phyloP scores from a whole-genome alignment of 1,140 invertebrate species.

The Micrasema minimum region DNA sequence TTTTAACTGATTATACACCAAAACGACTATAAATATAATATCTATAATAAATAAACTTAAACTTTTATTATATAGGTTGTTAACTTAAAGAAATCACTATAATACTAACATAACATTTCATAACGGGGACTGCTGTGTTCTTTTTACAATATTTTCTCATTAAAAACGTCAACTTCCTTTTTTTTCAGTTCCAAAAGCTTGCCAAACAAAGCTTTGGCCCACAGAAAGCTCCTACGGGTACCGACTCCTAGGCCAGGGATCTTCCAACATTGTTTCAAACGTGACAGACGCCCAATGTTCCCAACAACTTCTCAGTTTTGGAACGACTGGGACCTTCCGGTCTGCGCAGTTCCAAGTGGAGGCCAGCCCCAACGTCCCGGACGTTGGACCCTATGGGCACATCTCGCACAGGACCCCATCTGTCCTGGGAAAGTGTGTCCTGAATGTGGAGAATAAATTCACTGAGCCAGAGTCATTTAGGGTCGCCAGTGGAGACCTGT shows the following conservation, averaged over 20 bases:
- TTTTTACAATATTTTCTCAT: too few species aligned
- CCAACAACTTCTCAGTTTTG: conserved; percentile 54
- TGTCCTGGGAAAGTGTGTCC: conserved; percentile 64
- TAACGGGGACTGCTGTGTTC: too few species aligned
- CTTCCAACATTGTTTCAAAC: conserved; percentile 57
- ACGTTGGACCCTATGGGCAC: conserved; percentile 34
- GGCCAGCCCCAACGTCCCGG: neutral
- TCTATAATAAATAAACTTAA: too few species aligned
- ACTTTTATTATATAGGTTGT: too few species aligned
- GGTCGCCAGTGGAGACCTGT: conserved; percentile 70
- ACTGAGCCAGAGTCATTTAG: conserved; percentile 71
- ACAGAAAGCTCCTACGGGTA: conserved; percentile 63
- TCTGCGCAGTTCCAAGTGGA: conserved; percentile 47
- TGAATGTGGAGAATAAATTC: conserved; percentile 71
- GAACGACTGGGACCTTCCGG: conserved; percentile 25
- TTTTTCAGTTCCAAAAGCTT: conserved; percentile 51
- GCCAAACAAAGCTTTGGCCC: conserved; percentile 60
- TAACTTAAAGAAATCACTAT: too few species aligned
- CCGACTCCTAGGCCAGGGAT: conserved; percentile 57
- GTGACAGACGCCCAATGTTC: conserved; percentile 60
- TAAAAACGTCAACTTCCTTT: too few species aligned
- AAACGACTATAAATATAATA: too few species aligned
- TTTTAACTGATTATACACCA: too few species aligned
- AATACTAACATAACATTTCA: too few species aligned
- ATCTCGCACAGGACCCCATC: conserved; percentile 31